Evolutionary conservation across 2,113 vertebrate genomes (phyloP).

Genomic region (Brachypteracias leptosomus): DNA sequence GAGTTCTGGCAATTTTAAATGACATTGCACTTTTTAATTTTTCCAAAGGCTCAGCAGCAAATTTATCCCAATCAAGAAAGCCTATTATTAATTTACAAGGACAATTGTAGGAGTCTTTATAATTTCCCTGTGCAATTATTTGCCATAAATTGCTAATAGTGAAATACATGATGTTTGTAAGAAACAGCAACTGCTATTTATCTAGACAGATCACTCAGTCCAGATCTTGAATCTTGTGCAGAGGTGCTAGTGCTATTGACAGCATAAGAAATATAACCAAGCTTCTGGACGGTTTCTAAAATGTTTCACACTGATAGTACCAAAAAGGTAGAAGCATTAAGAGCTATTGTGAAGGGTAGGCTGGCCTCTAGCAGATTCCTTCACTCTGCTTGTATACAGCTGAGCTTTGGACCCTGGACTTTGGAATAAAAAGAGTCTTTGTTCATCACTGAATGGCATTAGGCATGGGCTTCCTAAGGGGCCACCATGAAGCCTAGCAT

Average conservation of each 20-base stretch:
- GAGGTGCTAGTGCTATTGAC: constrained; percentile 25
- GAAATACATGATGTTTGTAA: constrained; percentile 73
- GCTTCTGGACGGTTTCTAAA: constrained; percentile 51
- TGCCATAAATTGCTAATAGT: constrained; percentile 77
- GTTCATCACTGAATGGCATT: constrained; percentile 90
- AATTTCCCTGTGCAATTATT: constrained; percentile 84
- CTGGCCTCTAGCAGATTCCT: constrained; percentile 81
- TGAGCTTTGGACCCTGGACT: constrained; percentile 85
- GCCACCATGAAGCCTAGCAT: constrained; percentile 84
- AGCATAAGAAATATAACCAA: constrained; percentile 49
- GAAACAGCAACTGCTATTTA: constrained; percentile 73
- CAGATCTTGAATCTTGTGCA: constrained; percentile 42
- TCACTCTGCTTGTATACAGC: constrained; percentile 81
- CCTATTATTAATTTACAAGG: constrained; percentile 87
- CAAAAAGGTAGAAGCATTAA: constrained; percentile 69
- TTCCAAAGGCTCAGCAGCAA: constrained; percentile 83
- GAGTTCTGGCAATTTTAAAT: constrained; percentile 88
- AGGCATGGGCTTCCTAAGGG: constrained; percentile 91
- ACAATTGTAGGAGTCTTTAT: constrained; percentile 84
- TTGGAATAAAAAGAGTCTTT: constrained; percentile 86
- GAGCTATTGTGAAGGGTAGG: constrained; percentile 62
- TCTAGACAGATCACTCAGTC: constrained; percentile 51
- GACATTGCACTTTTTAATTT: constrained; percentile 90
- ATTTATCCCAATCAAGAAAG: constrained; percentile 86
- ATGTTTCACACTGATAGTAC: constrained; percentile 73